A percentile compares a stretch with the other conserved stretches of the same genome.
Conservation (phyloP, 2,113 vertebrate species). For the Sakesphorus luctuosus region DNA sequence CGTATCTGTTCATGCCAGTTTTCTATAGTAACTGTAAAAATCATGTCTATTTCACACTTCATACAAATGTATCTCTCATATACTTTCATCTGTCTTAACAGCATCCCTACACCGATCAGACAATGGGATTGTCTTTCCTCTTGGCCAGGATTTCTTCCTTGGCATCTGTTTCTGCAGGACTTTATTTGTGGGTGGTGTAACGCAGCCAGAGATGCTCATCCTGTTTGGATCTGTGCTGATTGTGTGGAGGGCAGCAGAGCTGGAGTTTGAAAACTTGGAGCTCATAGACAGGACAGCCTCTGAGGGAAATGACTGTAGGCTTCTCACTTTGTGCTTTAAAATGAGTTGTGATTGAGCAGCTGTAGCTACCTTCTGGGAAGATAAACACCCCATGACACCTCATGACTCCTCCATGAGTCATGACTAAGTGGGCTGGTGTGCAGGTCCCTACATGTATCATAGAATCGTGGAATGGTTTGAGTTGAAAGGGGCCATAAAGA, state of each 20-base stretch:
- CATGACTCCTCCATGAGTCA: background rate
- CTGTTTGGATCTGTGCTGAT: background rate
- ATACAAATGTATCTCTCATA: background rate
- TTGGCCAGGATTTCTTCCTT: background rate
- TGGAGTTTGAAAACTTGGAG: background rate
- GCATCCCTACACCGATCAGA: background rate
- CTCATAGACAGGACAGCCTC: background rate
- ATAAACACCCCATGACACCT: background rate
- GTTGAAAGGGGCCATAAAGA: background rate
- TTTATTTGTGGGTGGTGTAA: background rate
- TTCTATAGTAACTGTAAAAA: background rate
- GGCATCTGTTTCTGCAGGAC: background rate
- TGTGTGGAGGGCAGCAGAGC: background rate
- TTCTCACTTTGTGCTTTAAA: background rate
- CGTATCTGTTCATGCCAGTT: background rate
- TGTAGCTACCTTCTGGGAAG: fast-evolving
- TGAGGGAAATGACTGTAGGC: background rate
- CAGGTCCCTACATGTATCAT: too few relatives aligned
- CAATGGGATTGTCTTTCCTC: background rate
- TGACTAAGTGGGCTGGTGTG: background rate
- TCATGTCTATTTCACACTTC: background rate
- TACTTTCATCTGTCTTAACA: background rate
- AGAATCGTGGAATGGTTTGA: background rate
- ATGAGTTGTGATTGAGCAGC: background rate
- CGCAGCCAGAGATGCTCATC: fast-evolving